Evolutionary conservation across 2,113 vertebrate species (phyloP).

Genomic region (Oophaga pumilio): DNA sequence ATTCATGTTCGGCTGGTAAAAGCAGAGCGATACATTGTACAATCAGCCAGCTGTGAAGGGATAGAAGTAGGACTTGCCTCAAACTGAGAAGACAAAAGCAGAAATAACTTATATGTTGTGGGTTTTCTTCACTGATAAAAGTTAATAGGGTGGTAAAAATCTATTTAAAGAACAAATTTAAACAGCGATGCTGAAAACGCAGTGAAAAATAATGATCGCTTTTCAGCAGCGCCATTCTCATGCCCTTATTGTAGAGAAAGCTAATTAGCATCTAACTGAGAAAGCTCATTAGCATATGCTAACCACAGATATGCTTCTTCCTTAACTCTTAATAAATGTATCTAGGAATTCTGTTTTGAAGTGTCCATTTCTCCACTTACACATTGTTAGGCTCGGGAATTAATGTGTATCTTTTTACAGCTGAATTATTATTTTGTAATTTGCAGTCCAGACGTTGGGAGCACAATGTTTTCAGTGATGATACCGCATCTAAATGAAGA

Average conservation of each 20-base stretch:
- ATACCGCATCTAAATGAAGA: constrained; percentile 5
- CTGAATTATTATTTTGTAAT: constrained; percentile 8
- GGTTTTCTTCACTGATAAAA: constrained; percentile 45
- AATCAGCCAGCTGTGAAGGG: constrained; percentile 25
- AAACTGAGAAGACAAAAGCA: not conserved
- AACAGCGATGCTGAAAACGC: not conserved
- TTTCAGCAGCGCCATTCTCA: constrained; percentile 38
- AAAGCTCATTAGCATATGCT: constrained; percentile 45
- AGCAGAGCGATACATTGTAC: not conserved
- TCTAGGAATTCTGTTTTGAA: constrained; percentile 37
- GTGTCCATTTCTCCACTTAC: constrained; percentile 29
- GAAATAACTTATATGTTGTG: constrained; percentile 38
- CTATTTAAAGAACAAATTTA: constrained; percentile 45
- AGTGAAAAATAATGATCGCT: constrained; percentile 47
- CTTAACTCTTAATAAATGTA: constrained; percentile 45
- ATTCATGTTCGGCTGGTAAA: not conserved
- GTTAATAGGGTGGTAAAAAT: constrained; percentile 44
- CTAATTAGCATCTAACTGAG: constrained; percentile 45
- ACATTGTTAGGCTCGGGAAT: constrained; percentile 25
- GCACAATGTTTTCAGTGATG: constrained; percentile 6
- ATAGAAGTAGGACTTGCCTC: not conserved
- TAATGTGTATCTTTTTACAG: constrained; percentile 24
- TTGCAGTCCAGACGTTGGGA: not conserved
- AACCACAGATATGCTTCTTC: constrained; percentile 44
- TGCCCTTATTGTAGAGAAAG: constrained; percentile 35